Conservation (phyloP, 2,113 vertebrate genomes). For the Stigmatopora nigra region DNA sequence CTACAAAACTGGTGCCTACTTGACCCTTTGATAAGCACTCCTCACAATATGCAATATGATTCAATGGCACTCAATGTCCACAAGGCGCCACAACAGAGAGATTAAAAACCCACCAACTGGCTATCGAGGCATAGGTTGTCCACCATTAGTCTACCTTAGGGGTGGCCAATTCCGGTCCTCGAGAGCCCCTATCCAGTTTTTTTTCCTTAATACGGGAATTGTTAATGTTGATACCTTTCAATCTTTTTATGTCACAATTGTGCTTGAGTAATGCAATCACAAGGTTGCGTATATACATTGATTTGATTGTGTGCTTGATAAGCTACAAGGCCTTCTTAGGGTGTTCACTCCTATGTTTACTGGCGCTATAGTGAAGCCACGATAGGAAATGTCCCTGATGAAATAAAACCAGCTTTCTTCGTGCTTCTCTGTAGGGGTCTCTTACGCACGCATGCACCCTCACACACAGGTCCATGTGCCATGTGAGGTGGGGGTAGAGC, state of each 20-base stretch:
- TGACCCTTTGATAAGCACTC: too few species aligned
- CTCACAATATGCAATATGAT: too few species aligned
- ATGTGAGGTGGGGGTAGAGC: conserved; percentile 48
- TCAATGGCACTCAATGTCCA: too few species aligned
- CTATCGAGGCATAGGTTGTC: too few species aligned
- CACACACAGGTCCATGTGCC: conserved; percentile 7
- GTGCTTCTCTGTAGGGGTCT: conserved; percentile 53
- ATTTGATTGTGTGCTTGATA: conserved; percentile 17
- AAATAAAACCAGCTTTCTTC: conserved; percentile 56
- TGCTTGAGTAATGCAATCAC: neutral
- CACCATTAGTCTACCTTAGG: too few species aligned
- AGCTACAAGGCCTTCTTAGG: conserved; percentile 24
- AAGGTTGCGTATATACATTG: conserved; percentile 4
- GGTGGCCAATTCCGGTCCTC: too few species aligned
- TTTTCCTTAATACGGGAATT: neutral
- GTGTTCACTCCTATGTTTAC: conserved; percentile 46
- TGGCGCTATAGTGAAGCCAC: conserved; percentile 23
- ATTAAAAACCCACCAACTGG: too few species aligned
- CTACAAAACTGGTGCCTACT: too few species aligned
- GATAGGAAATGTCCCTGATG: conserved; percentile 59
- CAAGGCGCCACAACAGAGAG: too few species aligned
- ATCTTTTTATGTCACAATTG: neutral
- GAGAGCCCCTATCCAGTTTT: too few species aligned
- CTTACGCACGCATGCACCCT: conserved; percentile 15
- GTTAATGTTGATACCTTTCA: neutral